Base-by-base conservation (phyloP, 1,140 invertebrate genomes). In the Cotesia glomerata region DNA sequence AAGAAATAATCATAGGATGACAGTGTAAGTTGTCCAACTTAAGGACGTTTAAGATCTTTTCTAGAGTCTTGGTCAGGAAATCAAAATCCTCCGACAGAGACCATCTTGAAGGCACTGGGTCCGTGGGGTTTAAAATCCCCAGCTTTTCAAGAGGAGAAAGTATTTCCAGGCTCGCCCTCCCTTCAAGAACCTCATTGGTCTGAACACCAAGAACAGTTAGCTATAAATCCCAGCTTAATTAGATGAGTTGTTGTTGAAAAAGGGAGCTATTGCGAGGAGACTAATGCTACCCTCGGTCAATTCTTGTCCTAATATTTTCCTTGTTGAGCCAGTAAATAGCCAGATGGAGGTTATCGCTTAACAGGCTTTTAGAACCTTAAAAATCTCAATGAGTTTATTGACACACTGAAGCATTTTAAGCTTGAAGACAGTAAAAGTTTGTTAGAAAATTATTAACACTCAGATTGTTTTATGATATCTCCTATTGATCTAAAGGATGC, bases 31-130 rank as follows among this genome's bases (percentile, higher is more conserved):
- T 18, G n/a, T 26, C 13, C 32, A 34, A 54, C 58, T n/a, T n/a
- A n/a, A 11, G 72, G 72, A 13, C 59, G 67, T 2, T 45, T 74
- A 16, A 16, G 14, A 32, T 5, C 11, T 8, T 74, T 69, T 32
- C 0, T 54, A 3, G 11, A 64, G 16, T 39, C n/a, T 9, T 69
- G 72, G 72, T 9, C 5, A n/a, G 5, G n/a, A 69, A 64, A 39
- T 73, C n/a, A 69, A n/a, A n/a, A n/a, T n/a, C 66, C 8, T 69
- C 72, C 2, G 66, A 74, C 32, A n/a, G 16, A 16, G 14, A 65
- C 51, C 4, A 34, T 73, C 36, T 54, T 74, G 58, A 73, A n/a
- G n/a, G n/a, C n/a, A 62, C 32, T 71, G 69, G 62, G 36, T 71
- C 18, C 36, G 32, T 34, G 69, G 62, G n/a, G 39, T n/a, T 5